Evolutionary conservation across 2,797 vertebrate genomes (phyloP), one percentile per base, ranked within the genome.

Genomic region (Gymnothorax javanicus): DNA sequence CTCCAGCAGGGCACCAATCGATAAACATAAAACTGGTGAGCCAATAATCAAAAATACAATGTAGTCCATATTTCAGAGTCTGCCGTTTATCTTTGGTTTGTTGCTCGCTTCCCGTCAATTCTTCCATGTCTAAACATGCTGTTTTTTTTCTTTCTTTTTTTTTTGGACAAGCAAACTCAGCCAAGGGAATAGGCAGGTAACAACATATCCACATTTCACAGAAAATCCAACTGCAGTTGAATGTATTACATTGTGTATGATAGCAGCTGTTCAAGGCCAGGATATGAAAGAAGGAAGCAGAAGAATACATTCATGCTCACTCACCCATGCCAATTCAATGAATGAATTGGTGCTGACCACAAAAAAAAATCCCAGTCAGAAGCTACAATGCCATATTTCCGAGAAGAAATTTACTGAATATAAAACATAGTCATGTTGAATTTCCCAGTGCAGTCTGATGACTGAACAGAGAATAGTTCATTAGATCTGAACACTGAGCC

Each of bases 201-300:
- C 9, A 73, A 33, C n/a, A 9, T 69, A n/a, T 43, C 33, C 33
- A 43, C n/a, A 69, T 23, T 69, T n/a, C n/a, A 73, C 11, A 27
- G 8, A 27, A 73, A 73, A 73, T 73, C 25, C 33, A 73, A 33
- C 69, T 50, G 13, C 13, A 77, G 43, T 17, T 50, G 33, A 77
- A 27, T 43, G 6, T 67, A 59, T 59, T 64, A 64, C 17, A 23
- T 25, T 67, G 23, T n/a, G 23, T 1, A n/a, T 67, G 64, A 43
- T 43, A 13, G 23, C 67, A 69, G n/a, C 11, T 27, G 4, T 8
- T 23, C 8, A 43, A 4, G 4, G 43, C 12, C 6, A 4, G 33
- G 73, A 77, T 77, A 77, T 77, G 73, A 77, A 77, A 50, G 15
- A 15, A 52, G 33, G 73, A 77, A 77, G 15, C 33, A 73, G 27